phyloP scores from a whole-genome alignment of 2,888 invertebrate genomes.

The Sarcophaga carnaria region DNA sequence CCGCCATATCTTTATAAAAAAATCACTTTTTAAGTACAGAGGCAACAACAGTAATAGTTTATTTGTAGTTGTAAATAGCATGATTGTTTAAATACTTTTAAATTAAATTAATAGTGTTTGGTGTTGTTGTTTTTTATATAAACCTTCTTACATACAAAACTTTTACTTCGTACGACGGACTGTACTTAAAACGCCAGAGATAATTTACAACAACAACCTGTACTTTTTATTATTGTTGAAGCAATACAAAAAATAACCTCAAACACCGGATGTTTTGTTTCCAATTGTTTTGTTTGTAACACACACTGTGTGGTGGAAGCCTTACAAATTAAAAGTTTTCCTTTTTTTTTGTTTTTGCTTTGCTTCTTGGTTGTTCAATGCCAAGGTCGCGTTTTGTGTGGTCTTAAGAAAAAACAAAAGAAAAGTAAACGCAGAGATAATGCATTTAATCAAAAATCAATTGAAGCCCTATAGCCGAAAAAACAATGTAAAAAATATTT shows the following conservation, averaged over 20 bases:
- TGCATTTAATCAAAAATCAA: slow-evolving; percentile 55
- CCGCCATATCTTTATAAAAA: no score
- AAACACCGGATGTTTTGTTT: slow-evolving; percentile 11
- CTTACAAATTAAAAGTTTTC: slow-evolving; percentile 50
- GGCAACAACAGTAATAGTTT: neutral
- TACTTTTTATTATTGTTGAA: neutral
- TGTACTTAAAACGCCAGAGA: neutral
- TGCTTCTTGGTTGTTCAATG: slow-evolving; percentile 40
- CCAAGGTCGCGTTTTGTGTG: slow-evolving; percentile 27
- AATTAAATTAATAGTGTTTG: slow-evolving; percentile 41
- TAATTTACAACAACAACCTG: neutral
- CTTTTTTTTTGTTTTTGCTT: neutral
- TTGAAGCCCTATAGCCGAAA: slow-evolving; percentile 47
- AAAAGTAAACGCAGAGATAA: neutral
- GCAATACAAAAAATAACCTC: slow-evolving; percentile 18
- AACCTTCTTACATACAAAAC: neutral
- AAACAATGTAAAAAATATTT: neutral
- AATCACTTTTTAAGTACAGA: no score
- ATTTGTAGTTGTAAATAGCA: neutral
- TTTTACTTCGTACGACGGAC: no score
- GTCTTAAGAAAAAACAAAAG: neutral
- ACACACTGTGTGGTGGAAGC: slow-evolving; percentile 21
- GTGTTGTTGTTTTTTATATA: neutral
- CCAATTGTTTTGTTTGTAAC: slow-evolving; percentile 16
- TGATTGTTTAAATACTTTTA: slow-evolving; percentile 7